phyloP scores from a whole-genome alignment of 2,797 vertebrate species.

The Lagocephalus sceleratus region DNA sequence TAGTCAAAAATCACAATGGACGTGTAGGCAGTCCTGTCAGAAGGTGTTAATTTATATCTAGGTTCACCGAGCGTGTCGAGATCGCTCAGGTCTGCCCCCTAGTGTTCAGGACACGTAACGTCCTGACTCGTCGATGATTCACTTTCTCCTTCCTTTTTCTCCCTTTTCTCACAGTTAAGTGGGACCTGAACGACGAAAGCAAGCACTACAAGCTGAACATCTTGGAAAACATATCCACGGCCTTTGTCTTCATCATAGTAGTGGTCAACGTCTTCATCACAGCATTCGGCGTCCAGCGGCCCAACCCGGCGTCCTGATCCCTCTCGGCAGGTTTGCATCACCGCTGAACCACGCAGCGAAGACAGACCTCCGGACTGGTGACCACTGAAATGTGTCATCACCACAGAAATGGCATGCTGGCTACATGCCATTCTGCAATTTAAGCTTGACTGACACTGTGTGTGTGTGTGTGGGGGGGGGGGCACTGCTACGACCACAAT shows the following conservation, averaged over 20 bases:
- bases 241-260: slow-evolving; percentile 91
- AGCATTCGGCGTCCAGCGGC: slow-evolving; percentile 91
- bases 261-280: slow-evolving; percentile 96
- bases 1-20: slow-evolving; percentile 20
- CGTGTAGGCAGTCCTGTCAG: slow-evolving; percentile 17
- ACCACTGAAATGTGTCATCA: background rate
- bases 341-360: slow-evolving; percentile 6
- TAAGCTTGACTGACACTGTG: background rate
- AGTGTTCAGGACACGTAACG: slow-evolving; percentile 8
- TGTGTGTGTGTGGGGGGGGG: too few relatives aligned
- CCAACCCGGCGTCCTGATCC: slow-evolving; percentile 37
- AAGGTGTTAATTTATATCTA: slow-evolving; percentile 13
- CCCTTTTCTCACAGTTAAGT: slow-evolving; percentile 86
- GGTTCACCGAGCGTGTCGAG: background rate
- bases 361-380: background rate
- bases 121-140: background rate
- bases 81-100: slow-evolving; percentile 15
- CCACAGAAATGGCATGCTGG: slow-evolving; percentile 8
- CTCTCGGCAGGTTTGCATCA: background rate
- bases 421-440: slow-evolving; percentile 15
- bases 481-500: too few relatives aligned
- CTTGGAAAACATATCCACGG: slow-evolving; percentile 89
- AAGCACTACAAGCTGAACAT: slow-evolving; percentile 87
- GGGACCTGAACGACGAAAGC: slow-evolving; percentile 88
- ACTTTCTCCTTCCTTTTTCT: slow-evolving; percentile 5